Evolutionary conservation across 1,140 invertebrate species (phyloP).

Genomic region (Eufriesea mexicana): DNA sequence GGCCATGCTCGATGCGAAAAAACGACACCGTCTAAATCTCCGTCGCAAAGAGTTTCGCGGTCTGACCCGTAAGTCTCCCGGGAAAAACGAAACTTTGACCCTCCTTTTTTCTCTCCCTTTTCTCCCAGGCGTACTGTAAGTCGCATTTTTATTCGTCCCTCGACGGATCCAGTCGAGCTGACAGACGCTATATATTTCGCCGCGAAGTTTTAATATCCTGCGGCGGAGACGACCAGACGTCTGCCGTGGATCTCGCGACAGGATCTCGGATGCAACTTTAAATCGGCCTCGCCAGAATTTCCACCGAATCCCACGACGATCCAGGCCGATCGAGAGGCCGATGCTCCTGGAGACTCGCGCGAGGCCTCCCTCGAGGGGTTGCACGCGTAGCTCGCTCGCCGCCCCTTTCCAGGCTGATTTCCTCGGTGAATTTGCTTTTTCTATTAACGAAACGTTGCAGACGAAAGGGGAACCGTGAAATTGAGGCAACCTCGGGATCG

Average conservation of each 20-base stretch:
- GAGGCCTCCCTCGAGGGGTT: neutral
- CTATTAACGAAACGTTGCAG: constrained; percentile 30
- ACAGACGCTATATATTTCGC: constrained; percentile 19
- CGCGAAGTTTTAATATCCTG: constrained; percentile 60
- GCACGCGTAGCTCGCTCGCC: neutral
- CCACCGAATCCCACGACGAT: constrained; percentile 11
- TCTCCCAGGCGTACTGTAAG: neutral
- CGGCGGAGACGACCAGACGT: constrained; percentile 21
- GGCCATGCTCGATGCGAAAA: neutral
- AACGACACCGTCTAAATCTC: neutral
- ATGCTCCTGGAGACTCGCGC: neutral
- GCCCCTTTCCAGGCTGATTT: constrained; percentile 44
- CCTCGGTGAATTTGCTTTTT: constrained; percentile 54
- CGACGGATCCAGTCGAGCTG: constrained; percentile 20
- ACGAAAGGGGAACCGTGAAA: neutral
- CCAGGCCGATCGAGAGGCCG: neutral
- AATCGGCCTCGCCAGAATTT: constrained; percentile 43
- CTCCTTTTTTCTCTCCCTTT: neutral
- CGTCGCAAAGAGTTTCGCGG: neutral
- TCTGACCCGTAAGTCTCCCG: neutral
- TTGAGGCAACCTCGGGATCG: neutral
- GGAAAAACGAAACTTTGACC: neutral
- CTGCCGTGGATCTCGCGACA: constrained; percentile 40
- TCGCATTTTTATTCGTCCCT: constrained; percentile 47
- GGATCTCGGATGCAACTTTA: constrained; percentile 44